Evolutionary conservation across 2,797 vertebrate species (phyloP), one percentile per base, ranked within the genome.

Genomic region (Pseudotriccus pelzelni): DNA sequence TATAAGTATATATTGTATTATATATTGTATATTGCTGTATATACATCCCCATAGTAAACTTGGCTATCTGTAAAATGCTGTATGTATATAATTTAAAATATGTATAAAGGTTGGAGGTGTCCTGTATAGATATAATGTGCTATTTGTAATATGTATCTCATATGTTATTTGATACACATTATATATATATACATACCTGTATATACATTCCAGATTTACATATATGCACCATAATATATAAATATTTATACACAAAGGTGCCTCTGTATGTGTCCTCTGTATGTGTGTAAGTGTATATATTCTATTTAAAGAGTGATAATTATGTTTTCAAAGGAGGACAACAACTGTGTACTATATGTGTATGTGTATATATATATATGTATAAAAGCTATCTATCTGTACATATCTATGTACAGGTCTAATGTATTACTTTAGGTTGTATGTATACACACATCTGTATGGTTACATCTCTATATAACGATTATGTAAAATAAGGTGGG

Each of bases 281-380:
- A 6, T 25, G 4, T 44, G 28, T 34, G 3, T 36, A 32, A 60
- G 25, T 62, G 49, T 28, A 56, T 34, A 37, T 20, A 44, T 22
- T 44, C 32, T 32, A 34, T 32, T 41, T 56, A 56, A 62, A 69
- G 49, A 21, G 18, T 32, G 58, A 41, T 46, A 58, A 5, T 59
- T 66, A 19, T 4, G 7, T 59, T 80, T 74, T 32, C 22, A 43
- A 68, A 64, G 10, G 17, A 52, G 21, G 37, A 47, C 3, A 30
- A 41, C 25, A 39, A 14, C 20, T 13, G 0, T 62, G 19, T 43
- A 28, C 8, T 30, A 4, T 5, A 20, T 49, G 2, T 12, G 37
- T 56, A 37, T n/a, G n/a, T n/a, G n/a, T n/a, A n/a, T n/a, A 37
- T 30, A 14, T 39, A 1, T 27, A 5, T 6, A 2, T 66, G 9